phyloP scores from a whole-genome alignment of 2,888 invertebrate species.

The Tupiocoris notatus region DNA sequence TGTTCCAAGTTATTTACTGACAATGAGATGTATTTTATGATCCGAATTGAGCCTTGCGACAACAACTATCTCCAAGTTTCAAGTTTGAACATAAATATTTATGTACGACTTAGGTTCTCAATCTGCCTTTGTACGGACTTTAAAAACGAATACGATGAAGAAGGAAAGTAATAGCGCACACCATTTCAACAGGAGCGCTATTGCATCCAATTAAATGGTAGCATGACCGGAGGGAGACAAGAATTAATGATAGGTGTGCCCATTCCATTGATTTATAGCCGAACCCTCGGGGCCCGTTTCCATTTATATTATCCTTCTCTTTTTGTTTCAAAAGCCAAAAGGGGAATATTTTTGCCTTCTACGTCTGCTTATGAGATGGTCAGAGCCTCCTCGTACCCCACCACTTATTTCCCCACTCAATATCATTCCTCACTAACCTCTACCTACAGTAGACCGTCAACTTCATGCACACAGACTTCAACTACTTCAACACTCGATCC shows the following conservation, averaged over 20 bases:
- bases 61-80: neutral
- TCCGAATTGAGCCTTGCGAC: no score
- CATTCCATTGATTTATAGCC: slow-evolving; percentile 43
- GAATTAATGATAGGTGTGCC: slow-evolving; percentile 40
- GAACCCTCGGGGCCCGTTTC: slow-evolving; percentile 29
- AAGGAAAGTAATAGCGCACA: slow-evolving; percentile 35
- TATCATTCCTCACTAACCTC: no score
- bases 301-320: slow-evolving; percentile 41
- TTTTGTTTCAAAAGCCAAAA: slow-evolving; percentile 42
- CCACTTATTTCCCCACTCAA: no score
- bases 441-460: no score
- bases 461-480: no score
- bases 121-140: no score
- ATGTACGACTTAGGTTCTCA: no score
- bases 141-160: neutral
- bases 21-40: no score
- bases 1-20: no score
- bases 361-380: slow-evolving; percentile 44
- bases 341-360: slow-evolving; percentile 38
- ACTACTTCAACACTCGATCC: no score
- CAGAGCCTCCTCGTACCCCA: slow-evolving; percentile 60
- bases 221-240: slow-evolving; percentile 38
- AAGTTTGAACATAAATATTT: neutral
- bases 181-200: slow-evolving; percentile 43
- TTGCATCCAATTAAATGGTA: slow-evolving; percentile 45